Evolutionary conservation across 2,888 invertebrate species (phyloP).

Genomic region (Amphipoea oculea): DNA sequence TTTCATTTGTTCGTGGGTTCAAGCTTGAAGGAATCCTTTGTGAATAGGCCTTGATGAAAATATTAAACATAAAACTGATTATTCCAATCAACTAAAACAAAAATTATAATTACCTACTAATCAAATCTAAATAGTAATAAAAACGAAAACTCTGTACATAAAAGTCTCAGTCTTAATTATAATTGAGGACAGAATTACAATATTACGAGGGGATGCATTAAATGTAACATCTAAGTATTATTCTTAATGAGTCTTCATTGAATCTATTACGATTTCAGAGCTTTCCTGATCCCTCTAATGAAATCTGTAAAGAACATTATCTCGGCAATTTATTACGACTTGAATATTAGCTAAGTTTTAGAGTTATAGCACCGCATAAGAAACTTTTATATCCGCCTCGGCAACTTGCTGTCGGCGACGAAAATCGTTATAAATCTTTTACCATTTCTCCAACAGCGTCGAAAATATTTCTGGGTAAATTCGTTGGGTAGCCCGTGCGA

Average conservation of each 20-base stretch:
- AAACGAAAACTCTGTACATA: background rate
- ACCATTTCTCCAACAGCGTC: slow-evolving; percentile 74
- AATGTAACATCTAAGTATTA: slow-evolving; percentile 40
- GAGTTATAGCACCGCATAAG: slow-evolving; percentile 77
- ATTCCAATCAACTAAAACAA: background rate
- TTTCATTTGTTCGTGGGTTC: background rate
- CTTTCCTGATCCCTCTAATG: slow-evolving; percentile 69
- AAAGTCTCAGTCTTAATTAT: slow-evolving; percentile 11
- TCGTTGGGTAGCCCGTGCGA: slow-evolving; percentile 65
- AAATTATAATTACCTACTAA: background rate
- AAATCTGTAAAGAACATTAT: slow-evolving; percentile 78
- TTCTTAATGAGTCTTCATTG: slow-evolving; percentile 58
- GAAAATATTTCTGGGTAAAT: slow-evolving; percentile 74
- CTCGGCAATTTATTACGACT: slow-evolving; percentile 79
- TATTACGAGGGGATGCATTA: slow-evolving; percentile 26
- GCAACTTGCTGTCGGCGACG: slow-evolving; percentile 76
- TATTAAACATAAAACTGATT: background rate
- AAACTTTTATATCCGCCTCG: slow-evolving; percentile 76
- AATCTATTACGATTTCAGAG: slow-evolving; percentile 62
- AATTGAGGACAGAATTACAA: slow-evolving; percentile 21
- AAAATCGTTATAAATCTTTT: slow-evolving; percentile 81
- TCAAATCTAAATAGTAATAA: background rate
- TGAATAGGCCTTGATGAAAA: background rate
- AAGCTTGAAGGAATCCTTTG: slow-evolving; percentile 7
- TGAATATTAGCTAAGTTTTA: slow-evolving; percentile 81